phyloP scores from a whole-genome alignment of 2,888 invertebrate genomes.

The Platerodrilus igneus region DNA sequence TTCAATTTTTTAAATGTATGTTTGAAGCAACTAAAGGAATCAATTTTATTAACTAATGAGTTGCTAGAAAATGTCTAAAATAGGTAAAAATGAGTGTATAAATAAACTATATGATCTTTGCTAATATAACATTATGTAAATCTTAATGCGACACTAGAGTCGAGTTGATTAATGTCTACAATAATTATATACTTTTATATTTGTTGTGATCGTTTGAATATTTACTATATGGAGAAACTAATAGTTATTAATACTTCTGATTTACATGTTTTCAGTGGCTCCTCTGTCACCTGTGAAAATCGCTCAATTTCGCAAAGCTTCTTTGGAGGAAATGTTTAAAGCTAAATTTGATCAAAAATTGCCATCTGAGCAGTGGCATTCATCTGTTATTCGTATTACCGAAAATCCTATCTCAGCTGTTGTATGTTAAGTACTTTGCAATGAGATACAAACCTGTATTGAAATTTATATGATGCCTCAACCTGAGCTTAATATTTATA shows the following conservation, averaged over 20 bases:
- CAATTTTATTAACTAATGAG: no score
- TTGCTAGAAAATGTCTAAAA: no score
- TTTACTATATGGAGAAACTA: constrained; percentile 4
- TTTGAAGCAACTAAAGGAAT: no score
- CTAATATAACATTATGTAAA: no score
- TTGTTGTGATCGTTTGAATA: constrained; percentile 1
- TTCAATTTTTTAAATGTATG: no score
- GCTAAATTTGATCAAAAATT: constrained; percentile 39
- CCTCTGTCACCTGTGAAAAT: constrained; percentile 68
- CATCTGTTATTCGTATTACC: constrained; percentile 70
- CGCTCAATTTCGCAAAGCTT: constrained; percentile 60
- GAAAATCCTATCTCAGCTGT: constrained; percentile 76
- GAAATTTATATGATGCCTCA: constrained; percentile 34
- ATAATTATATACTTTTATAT: neutral
- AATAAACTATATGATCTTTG: no score
- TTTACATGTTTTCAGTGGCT: constrained; percentile 55
- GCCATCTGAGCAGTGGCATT: constrained; percentile 51
- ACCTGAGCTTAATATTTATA: no score
- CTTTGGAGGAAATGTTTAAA: constrained; percentile 54
- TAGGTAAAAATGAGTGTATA: no score
- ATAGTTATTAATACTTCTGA: no score
- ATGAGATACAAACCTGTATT: constrained; percentile 34
- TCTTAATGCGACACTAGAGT: no score
- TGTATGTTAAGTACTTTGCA: constrained; percentile 58
- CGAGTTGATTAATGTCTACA: neutral